These are phyloP conservation scores for Physella acuta DNA, from an alignment of 1,140 invertebrate species.

Conservation along the genomic window DNA sequence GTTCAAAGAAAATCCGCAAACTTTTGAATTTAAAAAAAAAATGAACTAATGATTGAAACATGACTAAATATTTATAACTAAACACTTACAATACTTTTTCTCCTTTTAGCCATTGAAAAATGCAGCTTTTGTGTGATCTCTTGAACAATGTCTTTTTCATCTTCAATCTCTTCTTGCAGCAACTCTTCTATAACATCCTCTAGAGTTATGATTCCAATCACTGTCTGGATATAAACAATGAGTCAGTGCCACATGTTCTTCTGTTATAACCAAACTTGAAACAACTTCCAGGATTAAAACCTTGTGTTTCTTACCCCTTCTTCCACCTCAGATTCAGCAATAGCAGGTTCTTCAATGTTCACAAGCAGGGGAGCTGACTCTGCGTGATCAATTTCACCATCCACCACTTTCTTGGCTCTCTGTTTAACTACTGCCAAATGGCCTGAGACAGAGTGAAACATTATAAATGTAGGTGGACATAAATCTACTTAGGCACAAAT, in stretches of 20 bases:
- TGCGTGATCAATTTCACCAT: not conserved
- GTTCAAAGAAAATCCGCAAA: too few relatives aligned
- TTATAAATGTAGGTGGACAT: too few relatives aligned
- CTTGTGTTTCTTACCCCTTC: conserved; percentile 1
- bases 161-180: conserved; percentile 56
- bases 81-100: conserved; percentile 18
- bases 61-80: too few relatives aligned
- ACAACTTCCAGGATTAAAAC: too few relatives aligned
- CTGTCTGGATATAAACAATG: conserved; percentile 1
- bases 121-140: conserved; percentile 45
- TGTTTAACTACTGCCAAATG: conserved; percentile 26
- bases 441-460: conserved; percentile 19
- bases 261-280: too few relatives aligned
- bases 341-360: conserved; percentile 1
- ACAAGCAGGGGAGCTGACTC: conserved; percentile 10
- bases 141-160: conserved; percentile 54
- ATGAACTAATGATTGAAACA: too few relatives aligned
- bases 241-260: too few relatives aligned
- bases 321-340: not conserved
- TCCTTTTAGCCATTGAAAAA: conserved; percentile 41
- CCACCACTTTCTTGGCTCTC: not conserved
- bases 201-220: conserved; percentile 55
- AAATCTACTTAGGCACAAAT: too few relatives aligned
- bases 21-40: too few relatives aligned
- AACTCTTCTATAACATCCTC: conserved; percentile 59